A percentile compares a stretch with the other conserved stretches of the same genome.
phyloP scores from a whole-genome alignment of 2,113 vertebrate species.

The Bubo scandiacus region DNA sequence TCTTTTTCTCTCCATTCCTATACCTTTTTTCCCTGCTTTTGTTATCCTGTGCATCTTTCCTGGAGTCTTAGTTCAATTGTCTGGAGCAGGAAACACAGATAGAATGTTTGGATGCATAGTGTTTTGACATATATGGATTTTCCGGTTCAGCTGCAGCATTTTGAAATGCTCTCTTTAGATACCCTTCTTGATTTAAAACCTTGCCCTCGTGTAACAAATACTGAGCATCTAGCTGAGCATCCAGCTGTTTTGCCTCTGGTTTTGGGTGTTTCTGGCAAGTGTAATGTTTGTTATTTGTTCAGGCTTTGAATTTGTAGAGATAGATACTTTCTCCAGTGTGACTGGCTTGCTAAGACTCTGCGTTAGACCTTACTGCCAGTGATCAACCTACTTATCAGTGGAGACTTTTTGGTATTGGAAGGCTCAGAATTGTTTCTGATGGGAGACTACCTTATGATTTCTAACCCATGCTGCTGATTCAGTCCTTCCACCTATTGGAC shows the following conservation, averaged over 20 bases:
- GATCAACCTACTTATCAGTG: neutral
- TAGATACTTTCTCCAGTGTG: neutral
- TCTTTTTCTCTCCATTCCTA: neutral
- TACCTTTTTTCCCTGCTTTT: neutral
- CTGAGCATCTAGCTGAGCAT: neutral
- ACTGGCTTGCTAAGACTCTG: neutral
- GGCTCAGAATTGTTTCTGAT: neutral
- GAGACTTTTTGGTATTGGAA: neutral
- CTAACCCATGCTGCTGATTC: neutral
- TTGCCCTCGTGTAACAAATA: neutral
- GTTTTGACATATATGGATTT: neutral
- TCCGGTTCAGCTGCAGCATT: neutral
- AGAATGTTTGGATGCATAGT: neutral
- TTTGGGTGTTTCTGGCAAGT: neutral
- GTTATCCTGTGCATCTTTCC: neutral
- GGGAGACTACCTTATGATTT: neutral
- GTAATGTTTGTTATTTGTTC: neutral
- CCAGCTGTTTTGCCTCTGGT: neutral
- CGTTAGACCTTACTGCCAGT: neutral
- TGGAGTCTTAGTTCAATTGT: neutral
- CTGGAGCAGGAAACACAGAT: neutral
- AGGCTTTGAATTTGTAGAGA: neutral
- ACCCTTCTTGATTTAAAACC: neutral
- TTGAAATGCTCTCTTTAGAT: neutral
- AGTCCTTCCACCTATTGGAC: neutral